Conservation (phyloP, 2,113 vertebrate species). For the Melanocharis versteri region DNA sequence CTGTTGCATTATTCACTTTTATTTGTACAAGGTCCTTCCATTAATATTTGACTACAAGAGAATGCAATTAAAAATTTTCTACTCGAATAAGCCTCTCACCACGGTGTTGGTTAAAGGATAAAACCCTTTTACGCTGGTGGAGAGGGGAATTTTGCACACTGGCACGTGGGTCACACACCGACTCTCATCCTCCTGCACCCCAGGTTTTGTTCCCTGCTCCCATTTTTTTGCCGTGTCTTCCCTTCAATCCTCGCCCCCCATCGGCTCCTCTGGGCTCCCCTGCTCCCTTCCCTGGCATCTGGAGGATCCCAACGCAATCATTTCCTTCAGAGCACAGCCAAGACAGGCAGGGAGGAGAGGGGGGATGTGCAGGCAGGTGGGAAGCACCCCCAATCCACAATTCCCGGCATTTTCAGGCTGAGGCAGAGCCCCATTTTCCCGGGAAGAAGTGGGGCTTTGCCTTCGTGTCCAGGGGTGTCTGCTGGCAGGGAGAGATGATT, state of each 20-base stretch:
- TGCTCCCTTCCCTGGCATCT: neutral
- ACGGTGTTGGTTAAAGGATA: constrained; percentile 59
- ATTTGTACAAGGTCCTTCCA: constrained; percentile 71
- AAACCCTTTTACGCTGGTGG: constrained; percentile 20
- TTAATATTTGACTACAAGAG: constrained; percentile 73
- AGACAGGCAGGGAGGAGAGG: neutral
- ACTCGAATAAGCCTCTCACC: constrained; percentile 64
- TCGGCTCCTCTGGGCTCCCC: neutral
- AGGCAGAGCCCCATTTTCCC: neutral
- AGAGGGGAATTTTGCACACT: constrained; percentile 9
- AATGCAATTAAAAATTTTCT: constrained; percentile 72
- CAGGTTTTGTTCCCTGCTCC: neutral
- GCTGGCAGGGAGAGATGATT: neutral
- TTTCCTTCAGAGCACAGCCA: neutral
- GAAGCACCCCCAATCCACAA: neutral
- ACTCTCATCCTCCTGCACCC: neutral
- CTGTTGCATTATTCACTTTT: constrained; percentile 73
- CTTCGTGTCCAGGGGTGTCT: neutral
- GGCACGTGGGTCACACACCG: neutral
- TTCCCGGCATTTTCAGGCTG: neutral
- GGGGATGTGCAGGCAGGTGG: neutral
- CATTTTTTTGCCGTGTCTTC: neutral
- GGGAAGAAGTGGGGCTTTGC: neutral
- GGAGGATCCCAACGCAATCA: neutral
- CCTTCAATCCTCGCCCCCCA: neutral